phyloP scores from a whole-genome alignment of 1,140 invertebrate genomes.

The Magallana angulata region DNA sequence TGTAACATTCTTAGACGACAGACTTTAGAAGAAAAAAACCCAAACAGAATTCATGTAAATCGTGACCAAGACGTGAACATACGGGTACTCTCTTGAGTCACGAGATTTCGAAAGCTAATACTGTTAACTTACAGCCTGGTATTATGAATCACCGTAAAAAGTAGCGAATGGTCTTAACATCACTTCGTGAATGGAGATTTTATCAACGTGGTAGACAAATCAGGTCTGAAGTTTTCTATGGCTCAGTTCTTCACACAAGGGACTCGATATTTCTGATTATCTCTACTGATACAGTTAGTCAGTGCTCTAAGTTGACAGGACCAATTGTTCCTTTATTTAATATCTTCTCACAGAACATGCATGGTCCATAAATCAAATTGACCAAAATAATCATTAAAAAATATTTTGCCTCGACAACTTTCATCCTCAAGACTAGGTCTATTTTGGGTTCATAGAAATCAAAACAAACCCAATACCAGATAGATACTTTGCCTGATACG shows the following conservation, averaged over 20 bases:
- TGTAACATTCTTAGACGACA: too few species aligned
- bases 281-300: slow-evolving; percentile 1
- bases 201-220: background rate
- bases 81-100: background rate
- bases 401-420: background rate
- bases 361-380: background rate
- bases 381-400: background rate
- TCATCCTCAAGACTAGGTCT: background rate
- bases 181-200: slow-evolving; percentile 29
- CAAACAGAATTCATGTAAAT: background rate
- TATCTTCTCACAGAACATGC: slow-evolving; percentile 10
- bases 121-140: background rate
- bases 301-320: slow-evolving; percentile 29
- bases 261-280: background rate
- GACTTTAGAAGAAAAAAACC: background rate
- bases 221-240: background rate
- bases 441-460: slow-evolving; percentile 14
- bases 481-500: background rate
- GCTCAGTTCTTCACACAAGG: background rate
- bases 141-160: background rate
- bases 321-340: slow-evolving; percentile 34
- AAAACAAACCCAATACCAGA: background rate
- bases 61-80: background rate
- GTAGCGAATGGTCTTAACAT: slow-evolving; percentile 23
- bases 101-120: slow-evolving; percentile 15